phyloP scores from a whole-genome alignment of 2,888 invertebrate species.

The Adineta ricciae region DNA sequence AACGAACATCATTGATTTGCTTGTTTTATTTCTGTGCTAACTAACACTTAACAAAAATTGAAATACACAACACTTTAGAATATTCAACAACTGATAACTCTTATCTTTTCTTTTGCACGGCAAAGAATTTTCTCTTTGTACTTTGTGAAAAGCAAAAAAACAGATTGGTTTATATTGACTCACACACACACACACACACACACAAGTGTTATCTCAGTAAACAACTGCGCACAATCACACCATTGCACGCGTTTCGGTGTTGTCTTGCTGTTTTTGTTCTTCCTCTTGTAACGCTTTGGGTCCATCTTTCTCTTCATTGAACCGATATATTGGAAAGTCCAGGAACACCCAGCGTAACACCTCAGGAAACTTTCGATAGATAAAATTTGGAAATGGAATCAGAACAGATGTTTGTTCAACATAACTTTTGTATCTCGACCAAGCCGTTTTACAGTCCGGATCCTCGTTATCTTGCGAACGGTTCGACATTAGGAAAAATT shows the following conservation, averaged over 20 bases:
- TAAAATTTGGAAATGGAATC: conserved; percentile 40
- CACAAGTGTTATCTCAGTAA: no score
- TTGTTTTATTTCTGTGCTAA: not conserved
- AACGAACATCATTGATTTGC: not conserved
- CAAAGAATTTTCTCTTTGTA: no score
- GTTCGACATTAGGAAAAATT: not conserved
- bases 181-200: no score
- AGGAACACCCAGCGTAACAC: not conserved
- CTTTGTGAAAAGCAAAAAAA: no score
- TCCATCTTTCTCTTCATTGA: not conserved
- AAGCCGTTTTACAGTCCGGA: not conserved
- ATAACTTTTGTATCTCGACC: conserved; percentile 41
- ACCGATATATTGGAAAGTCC: not conserved
- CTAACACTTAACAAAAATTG: not conserved
- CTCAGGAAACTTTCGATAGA: not conserved
- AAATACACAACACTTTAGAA: not conserved
- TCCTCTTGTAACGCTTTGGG: not conserved
- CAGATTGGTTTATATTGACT: no score
- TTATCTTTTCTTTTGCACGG: no score
- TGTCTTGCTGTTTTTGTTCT: not conserved
- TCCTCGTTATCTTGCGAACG: not conserved
- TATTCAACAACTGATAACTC: not conserved
- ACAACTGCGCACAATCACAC: not conserved
- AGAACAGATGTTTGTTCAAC: conserved; percentile 45
- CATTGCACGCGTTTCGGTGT: not conserved